Conservation (phyloP, 1,140 invertebrate species). For the Neomicropteryx cornuta region DNA sequence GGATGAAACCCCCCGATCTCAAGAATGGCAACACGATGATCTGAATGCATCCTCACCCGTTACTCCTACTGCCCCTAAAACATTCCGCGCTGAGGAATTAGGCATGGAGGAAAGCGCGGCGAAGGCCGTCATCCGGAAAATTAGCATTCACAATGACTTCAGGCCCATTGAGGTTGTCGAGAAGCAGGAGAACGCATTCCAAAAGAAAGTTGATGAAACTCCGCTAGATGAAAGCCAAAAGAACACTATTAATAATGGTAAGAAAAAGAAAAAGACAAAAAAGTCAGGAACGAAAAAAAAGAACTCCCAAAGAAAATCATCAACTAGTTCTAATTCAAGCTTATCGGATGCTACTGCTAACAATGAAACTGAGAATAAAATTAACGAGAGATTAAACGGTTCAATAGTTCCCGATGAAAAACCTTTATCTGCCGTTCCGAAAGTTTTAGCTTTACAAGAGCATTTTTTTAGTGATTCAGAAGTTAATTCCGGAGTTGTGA, state of each 20-base stretch:
- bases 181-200: constrained; percentile 25
- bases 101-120: constrained; percentile 30
- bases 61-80: constrained; percentile 21
- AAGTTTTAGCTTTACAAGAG: too few species aligned
- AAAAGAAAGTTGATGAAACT: constrained; percentile 23
- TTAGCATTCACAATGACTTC: constrained; percentile 49
- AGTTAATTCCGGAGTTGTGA: constrained; percentile 47
- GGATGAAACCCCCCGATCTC: constrained; percentile 30
- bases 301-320: constrained; percentile 57
- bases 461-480: constrained; percentile 92
- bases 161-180: constrained; percentile 38
- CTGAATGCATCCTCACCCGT: constrained; percentile 1
- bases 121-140: constrained; percentile 35
- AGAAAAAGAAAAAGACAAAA: constrained; percentile 66
- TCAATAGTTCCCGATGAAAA: constrained; percentile 8
- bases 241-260: constrained; percentile 29
- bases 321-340: constrained; percentile 39
- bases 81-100: constrained; percentile 32
- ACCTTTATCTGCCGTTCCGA: constrained; percentile 11
- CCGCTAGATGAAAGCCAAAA: constrained; percentile 25
- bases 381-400: too few species aligned
- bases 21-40: constrained; percentile 21
- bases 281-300: constrained; percentile 70
- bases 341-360: constrained; percentile 30
- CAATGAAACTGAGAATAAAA: constrained; percentile 25